Conservation (phyloP, 2,113 vertebrate species). For the Cervus canadensis region DNA sequence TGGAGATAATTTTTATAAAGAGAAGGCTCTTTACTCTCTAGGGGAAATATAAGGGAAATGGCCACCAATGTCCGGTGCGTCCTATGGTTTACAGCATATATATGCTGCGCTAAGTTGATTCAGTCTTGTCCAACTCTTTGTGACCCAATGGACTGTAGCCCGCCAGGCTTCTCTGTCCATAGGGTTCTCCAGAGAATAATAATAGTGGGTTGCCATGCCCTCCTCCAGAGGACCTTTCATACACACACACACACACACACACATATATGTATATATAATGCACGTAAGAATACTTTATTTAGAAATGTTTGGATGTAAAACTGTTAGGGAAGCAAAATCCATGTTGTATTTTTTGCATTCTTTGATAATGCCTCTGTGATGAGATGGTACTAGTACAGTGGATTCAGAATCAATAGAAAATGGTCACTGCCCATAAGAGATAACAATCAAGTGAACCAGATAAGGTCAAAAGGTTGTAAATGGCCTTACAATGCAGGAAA, state of each 20-base stretch:
- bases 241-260: not conserved
- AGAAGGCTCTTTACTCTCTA: not conserved
- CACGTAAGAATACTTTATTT: not conserved
- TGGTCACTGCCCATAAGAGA: not conserved
- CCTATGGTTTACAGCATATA: not conserved
- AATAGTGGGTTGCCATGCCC: not conserved
- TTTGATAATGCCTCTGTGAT: not conserved
- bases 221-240: not conserved
- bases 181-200: not conserved
- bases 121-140: not conserved
- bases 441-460: not conserved
- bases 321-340: not conserved
- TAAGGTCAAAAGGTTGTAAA: not conserved
- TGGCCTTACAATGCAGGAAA: not conserved
- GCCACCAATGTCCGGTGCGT: not conserved
- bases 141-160: not conserved
- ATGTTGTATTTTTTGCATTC: not conserved
- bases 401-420: not conserved
- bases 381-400: rapidly evolving
- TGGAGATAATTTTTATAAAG: not conserved
- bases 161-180: not conserved
- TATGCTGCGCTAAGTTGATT: not conserved
- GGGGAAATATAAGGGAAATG: not conserved
- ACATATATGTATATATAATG: not conserved
- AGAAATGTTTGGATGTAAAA: not conserved